Conservation (phyloP, 2,888 invertebrate genomes). For the Sturmia bella region DNA sequence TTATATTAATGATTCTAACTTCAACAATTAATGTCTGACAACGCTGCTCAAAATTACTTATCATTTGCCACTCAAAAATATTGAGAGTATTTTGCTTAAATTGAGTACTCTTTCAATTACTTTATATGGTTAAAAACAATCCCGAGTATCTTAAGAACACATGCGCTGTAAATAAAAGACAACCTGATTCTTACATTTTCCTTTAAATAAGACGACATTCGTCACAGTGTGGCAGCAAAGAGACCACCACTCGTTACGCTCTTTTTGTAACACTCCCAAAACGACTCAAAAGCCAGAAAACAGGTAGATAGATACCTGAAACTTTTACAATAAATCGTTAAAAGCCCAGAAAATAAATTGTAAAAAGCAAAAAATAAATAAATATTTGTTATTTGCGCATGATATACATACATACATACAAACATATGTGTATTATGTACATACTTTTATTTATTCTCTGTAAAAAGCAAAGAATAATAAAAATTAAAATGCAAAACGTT, state of each 20-base stretch:
- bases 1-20: too few species aligned
- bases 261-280: background rate
- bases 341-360: conserved; percentile 12
- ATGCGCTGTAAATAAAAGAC: conserved; percentile 48
- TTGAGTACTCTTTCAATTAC: conserved; percentile 13
- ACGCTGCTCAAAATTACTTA: background rate
- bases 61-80: background rate
- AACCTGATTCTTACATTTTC: conserved; percentile 25
- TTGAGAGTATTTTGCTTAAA: conserved; percentile 5
- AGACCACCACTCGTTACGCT: background rate
- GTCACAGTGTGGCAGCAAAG: conserved; percentile 6
- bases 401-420: background rate
- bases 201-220: conserved; percentile 42
- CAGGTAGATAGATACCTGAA: conserved; percentile 61
- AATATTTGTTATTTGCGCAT: too few species aligned
- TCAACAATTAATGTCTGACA: background rate
- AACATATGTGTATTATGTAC: background rate
- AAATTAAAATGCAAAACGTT: conserved; percentile 23
- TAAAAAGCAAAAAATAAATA: conserved; percentile 18
- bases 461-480: background rate
- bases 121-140: conserved; percentile 56
- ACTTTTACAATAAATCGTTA: conserved; percentile 29
- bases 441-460: conserved; percentile 15
- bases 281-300: conserved; percentile 26
- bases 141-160: conserved; percentile 18